Percentiles rank a stretch among this genome's conserved stretches.
These are phyloP conservation scores for Gambusia holbrooki DNA, from an alignment of 2,113 vertebrate genomes.

Conservation along the genomic window DNA sequence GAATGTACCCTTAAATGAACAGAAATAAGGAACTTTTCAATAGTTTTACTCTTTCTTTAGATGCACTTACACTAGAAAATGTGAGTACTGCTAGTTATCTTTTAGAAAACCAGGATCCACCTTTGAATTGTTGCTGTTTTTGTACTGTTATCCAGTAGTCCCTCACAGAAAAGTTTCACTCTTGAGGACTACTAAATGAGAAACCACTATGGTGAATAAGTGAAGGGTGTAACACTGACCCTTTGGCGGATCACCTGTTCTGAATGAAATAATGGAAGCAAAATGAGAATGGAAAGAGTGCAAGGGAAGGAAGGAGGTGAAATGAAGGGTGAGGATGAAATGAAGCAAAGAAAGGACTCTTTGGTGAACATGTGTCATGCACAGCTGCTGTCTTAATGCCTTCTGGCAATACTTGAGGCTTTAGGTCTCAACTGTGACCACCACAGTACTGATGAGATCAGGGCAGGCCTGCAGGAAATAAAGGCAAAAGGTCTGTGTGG, in stretches of 20 bases:
- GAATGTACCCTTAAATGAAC: too few relatives aligned
- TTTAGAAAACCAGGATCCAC: too few relatives aligned
- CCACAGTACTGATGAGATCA: constrained; percentile 11
- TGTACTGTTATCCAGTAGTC: constrained; percentile 65
- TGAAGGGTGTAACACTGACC: constrained; percentile 60
- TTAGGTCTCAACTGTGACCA: constrained; percentile 36
- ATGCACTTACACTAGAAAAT: background rate
- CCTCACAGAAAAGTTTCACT: constrained; percentile 18
- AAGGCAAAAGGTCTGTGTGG: constrained; percentile 9
- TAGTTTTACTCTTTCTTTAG: too few relatives aligned
- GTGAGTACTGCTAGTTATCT: too few relatives aligned
- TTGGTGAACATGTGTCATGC: constrained; percentile 66
- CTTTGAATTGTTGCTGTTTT: constrained; percentile 23
- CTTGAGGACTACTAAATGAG: constrained; percentile 29
- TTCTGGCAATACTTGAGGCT: constrained; percentile 46
- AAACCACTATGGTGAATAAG: constrained; percentile 34
- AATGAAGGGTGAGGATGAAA: constrained; percentile 68
- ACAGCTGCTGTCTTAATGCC: constrained; percentile 66
- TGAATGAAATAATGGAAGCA: constrained; percentile 15
- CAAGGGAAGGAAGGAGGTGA: constrained; percentile 31
- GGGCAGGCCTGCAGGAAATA: constrained; percentile 2
- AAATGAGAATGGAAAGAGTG: constrained; percentile 26
- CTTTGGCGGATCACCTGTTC: constrained; percentile 62
- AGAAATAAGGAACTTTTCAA: too few relatives aligned
- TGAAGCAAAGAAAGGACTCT: constrained; percentile 58